These are phyloP conservation scores for Poeciliopsis prolifica DNA, from an alignment of 2,113 vertebrate genomes.

Conservation along the genomic window DNA sequence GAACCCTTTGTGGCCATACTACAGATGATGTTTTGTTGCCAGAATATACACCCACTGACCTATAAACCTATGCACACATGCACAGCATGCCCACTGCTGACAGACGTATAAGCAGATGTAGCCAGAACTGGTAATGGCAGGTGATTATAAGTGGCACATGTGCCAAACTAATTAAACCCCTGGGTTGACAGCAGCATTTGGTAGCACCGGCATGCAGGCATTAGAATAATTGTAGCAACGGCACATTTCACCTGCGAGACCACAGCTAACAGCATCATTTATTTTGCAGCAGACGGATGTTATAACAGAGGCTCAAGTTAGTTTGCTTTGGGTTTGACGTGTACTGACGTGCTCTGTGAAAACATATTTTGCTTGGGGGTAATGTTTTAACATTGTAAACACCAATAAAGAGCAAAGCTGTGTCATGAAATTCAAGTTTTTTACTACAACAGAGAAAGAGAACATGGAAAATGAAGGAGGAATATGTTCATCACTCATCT, in stretches of 20 bases:
- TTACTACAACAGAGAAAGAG: not conserved
- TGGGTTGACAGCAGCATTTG: conserved; percentile 95
- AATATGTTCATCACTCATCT: not conserved
- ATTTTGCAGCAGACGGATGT: conserved; percentile 76
- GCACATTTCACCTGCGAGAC: conserved; percentile 81
- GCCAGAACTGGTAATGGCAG: conserved; percentile 93
- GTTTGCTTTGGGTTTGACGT: conserved; percentile 46
- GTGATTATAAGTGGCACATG: conserved; percentile 94
- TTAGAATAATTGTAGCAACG: conserved; percentile 85
- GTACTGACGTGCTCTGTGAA: conserved; percentile 13
- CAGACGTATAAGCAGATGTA: conserved; percentile 96
- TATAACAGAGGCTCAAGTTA: conserved; percentile 48
- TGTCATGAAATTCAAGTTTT: not conserved
- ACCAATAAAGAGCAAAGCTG: not conserved
- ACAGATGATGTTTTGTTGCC: conserved; percentile 35
- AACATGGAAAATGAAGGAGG: not conserved
- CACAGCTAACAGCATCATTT: conserved; percentile 79
- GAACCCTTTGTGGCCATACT: conserved; percentile 39
- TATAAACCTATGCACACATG: conserved; percentile 35
- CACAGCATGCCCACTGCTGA: conserved; percentile 81
- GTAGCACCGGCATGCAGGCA: conserved; percentile 85
- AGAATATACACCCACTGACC: conserved; percentile 37
- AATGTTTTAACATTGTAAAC: not conserved
- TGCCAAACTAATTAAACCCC: conserved; percentile 97
- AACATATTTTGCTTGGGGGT: conserved; percentile 3